Conservation (phyloP, 2,113 vertebrate species). For the Panurus biarmicus region DNA sequence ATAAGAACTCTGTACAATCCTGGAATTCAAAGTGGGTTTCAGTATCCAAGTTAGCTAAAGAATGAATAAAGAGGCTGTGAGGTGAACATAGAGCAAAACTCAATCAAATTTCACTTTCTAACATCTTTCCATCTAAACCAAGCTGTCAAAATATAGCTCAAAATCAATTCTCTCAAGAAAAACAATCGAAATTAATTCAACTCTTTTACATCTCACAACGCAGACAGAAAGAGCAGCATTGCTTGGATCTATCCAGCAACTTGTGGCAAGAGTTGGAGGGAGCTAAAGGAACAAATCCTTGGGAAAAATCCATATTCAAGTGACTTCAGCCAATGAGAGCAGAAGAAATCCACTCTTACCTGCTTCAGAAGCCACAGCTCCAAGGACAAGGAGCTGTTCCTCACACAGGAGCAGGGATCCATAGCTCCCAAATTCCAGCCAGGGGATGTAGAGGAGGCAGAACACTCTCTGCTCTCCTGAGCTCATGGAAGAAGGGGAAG, state of each 20-base stretch:
- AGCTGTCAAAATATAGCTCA: not conserved
- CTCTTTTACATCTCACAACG: not conserved
- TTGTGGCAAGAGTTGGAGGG: not conserved
- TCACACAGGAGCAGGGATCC: not conserved
- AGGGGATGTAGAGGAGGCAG: accelerated
- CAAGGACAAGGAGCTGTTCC: not conserved
- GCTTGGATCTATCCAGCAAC: not conserved
- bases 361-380: not conserved
- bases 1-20: not conserved
- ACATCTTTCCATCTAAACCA: not conserved
- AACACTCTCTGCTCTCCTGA: accelerated
- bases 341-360: not conserved
- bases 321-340: not conserved
- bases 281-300: not conserved
- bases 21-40: not conserved
- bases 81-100: not conserved
- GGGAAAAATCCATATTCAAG: not conserved
- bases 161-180: not conserved
- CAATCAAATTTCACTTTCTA: not conserved
- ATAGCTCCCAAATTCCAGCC: not conserved
- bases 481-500: not conserved
- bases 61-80: not conserved
- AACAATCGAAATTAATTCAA: not conserved
- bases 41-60: not conserved
- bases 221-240: not conserved